Evolutionary conservation across 2,113 vertebrate genomes (phyloP).

Genomic region (Microcebus murinus): DNA sequence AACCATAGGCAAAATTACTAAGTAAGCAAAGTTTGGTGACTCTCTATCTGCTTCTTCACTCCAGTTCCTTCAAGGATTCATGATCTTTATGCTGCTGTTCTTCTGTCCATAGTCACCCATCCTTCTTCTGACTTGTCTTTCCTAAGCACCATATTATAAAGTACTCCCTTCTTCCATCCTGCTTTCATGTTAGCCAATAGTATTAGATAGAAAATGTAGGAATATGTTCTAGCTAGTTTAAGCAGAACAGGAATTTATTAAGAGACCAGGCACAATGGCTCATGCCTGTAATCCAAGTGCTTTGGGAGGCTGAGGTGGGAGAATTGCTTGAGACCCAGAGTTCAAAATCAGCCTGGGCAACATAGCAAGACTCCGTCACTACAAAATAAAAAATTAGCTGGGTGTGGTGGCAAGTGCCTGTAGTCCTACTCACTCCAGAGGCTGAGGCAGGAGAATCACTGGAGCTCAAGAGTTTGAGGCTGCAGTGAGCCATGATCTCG

Average conservation of each 20-base stretch:
- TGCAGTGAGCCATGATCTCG: too few relatives aligned
- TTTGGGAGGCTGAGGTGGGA: too few relatives aligned
- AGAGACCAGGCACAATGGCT: neutral
- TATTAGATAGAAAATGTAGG: neutral
- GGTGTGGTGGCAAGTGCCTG: too few relatives aligned
- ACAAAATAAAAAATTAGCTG: too few relatives aligned
- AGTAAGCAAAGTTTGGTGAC: neutral
- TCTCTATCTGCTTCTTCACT: neutral
- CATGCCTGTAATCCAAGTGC: too few relatives aligned
- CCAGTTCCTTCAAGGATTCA: neutral
- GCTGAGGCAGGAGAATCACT: too few relatives aligned
- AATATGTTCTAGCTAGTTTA: neutral
- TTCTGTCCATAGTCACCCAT: neutral
- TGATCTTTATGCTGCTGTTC: neutral
- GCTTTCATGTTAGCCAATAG: neutral
- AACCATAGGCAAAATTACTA: neutral
- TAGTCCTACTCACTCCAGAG: too few relatives aligned
- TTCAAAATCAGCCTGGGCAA: too few relatives aligned
- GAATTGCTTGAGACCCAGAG: too few relatives aligned
- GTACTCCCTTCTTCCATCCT: neutral
- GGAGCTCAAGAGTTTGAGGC: too few relatives aligned
- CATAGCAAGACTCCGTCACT: too few relatives aligned
- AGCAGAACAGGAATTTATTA: neutral
- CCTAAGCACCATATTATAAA: neutral
- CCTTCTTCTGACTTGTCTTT: neutral